Evolutionary conservation across 2,888 invertebrate genomes (phyloP), one percentile per base, ranked within the genome.

Genomic region (Cylindroiulus punctatus): DNA sequence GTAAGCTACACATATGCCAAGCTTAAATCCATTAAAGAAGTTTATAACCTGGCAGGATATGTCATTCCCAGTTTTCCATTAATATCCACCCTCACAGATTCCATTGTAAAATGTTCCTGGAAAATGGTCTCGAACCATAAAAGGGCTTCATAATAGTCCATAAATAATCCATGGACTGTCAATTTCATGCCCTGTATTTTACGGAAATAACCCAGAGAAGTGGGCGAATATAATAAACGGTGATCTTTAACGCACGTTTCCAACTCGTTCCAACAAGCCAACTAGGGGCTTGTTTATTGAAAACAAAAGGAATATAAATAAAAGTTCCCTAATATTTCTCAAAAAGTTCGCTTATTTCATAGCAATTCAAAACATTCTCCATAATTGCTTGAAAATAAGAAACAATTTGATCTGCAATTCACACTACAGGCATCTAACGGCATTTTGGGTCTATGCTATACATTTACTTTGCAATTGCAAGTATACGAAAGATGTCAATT

Each of bases 101-200:
- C 76, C 17, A 14, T 76, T 76, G 30, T 76, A 14, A 76, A 76
- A 30, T 76, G 76, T 30, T 76, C 30, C 30, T 10, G 30, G 30
- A 76, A 76, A 30, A 65, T 22, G 26, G 22, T 65, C n/a, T 65
- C 26, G 26, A 65, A 30, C 76, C 76, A 76, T 30, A 30, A 30
- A 76, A 30, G 76, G 76, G 76, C 76, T 30, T 30, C 30, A 30
- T 30, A 76, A 76, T 76, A 30, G 30, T 17, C 76, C 2, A 76
- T 76, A 76, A 76, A 76, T 76, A 76, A 76, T 30, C 26, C 76
- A 76, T 14, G 2, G 14, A 76, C 76, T 76, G 76, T 17, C 76
- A 76, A 76, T 76, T 76, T 76, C 30, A 76, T 76, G 76, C 30
- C 76, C 7, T 76, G 76, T 76, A 76, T 30, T 76, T 30, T 76